A percentile compares a stretch with the other conserved stretches of the same genome.
Evolutionary conservation across 2,113 vertebrate species (phyloP).

Genomic region (Hyaena hyaena): DNA sequence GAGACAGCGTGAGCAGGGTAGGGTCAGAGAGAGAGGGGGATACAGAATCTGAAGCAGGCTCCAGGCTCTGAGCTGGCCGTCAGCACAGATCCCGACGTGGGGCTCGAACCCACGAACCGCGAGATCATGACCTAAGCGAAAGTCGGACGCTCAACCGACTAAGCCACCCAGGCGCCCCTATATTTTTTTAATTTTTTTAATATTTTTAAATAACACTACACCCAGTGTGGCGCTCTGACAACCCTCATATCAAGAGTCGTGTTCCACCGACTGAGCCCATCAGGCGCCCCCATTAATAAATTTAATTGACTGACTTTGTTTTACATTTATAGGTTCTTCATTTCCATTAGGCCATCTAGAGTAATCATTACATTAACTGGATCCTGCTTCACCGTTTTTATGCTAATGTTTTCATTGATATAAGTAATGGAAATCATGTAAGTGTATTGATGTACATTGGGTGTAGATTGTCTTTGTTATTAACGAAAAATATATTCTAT

Average conservation of each 20-base stretch:
- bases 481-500: background rate
- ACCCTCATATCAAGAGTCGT: background rate
- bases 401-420: background rate
- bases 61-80: too few species aligned
- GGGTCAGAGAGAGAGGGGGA: too few species aligned
- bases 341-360: background rate
- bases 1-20: too few species aligned
- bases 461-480: background rate
- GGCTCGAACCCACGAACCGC: too few species aligned
- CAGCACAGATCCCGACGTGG: too few species aligned
- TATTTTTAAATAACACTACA: background rate
- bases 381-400: background rate
- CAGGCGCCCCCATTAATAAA: background rate
- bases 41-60: too few species aligned
- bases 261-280: background rate
- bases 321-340: constrained; percentile 8
- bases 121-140: too few species aligned
- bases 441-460: background rate
- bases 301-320: background rate
- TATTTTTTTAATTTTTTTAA: background rate
- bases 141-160: too few species aligned
- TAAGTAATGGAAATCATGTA: constrained; percentile 21
- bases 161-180: background rate
- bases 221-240: background rate
- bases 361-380: background rate